Percentiles rank a stretch among this genome's conserved stretches.
Evolutionary conservation across 1,140 invertebrate genomes (phyloP).

Genomic region (Pseudomyrmex dendroicus): DNA sequence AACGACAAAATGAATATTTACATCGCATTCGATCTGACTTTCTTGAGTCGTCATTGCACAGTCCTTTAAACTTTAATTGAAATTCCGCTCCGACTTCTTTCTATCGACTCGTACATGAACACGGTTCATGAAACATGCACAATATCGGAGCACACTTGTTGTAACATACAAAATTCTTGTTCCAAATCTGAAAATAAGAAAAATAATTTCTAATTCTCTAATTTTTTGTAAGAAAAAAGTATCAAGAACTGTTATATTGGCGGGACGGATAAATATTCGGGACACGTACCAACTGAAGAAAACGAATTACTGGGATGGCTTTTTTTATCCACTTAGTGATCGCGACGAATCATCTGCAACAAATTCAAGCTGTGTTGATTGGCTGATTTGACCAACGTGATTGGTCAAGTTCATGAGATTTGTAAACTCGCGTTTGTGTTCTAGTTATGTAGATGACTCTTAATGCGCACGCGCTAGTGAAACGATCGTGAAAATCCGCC

Average conservation of each 20-base stretch:
- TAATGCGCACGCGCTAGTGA: too few relatives aligned
- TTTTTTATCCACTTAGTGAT: too few relatives aligned
- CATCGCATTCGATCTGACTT: conserved; percentile 69
- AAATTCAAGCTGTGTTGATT: too few relatives aligned
- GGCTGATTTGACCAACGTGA: too few relatives aligned
- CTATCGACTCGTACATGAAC: background rate
- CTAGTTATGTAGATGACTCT: too few relatives aligned
- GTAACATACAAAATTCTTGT: background rate
- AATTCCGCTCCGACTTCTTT: background rate
- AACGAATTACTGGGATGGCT: background rate
- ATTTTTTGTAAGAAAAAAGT: background rate
- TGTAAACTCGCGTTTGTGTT: too few relatives aligned
- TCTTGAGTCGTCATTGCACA: conserved; percentile 63
- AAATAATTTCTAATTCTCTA: background rate
- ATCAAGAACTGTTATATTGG: background rate
- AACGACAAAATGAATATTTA: conserved; percentile 82
- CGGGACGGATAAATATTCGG: conserved; percentile 8
- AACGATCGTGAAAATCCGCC: too few relatives aligned
- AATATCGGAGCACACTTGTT: background rate
- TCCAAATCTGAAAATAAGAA: too few relatives aligned
- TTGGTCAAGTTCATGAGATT: too few relatives aligned
- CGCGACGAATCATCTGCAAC: too few relatives aligned
- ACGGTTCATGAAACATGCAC: background rate
- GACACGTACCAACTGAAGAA: background rate
- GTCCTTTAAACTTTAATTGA: background rate